Evolutionary conservation across 2,888 invertebrate species (phyloP), one percentile per base, ranked within the genome.

Genomic region (Tridacna gigas): DNA sequence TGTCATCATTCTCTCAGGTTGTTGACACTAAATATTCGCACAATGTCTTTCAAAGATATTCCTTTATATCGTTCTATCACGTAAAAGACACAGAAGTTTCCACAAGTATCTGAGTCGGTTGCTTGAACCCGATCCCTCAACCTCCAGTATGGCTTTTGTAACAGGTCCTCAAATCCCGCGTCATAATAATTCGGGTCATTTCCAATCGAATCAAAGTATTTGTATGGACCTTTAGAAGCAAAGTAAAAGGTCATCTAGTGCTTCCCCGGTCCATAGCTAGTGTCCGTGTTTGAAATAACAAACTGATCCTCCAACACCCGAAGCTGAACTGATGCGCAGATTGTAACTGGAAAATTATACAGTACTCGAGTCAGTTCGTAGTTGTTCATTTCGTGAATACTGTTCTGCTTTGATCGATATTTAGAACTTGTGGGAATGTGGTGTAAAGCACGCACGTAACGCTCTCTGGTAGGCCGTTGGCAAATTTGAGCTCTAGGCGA

Each of bases 181-280:
- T 73, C 25, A 48, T 78, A 71, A 28, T 78, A 15, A 4, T 47
- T 28, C n/a, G 74, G 80, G 45, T 47, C 18, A n/a, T 74, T 60
- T 18, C 83, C 80, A 18, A 79, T 65, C 18, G 83, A 83, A 79
- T 83, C 83, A 60, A 83, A 83, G 45, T 76, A 83, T 77, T 83
- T 77, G 25, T 47, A 28, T 15, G 83, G 79, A 74, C 77, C 82
- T 25, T n/a, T 13, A 12, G 11, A 47, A 3, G 76, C 65, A 73
- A 81, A 81, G n/a, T 77, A 73, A 71, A 74, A 67, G 20, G 78
- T 65, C 22, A 76, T 25, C 83, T 77, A 79, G 28, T 73, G 79
- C 47, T 78, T 71, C 51, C 82, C 75, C 0, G 60, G 61, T 61
- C 63, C 63, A 22, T 45, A 28, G 20, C 76, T 47, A 60, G 74